Percentiles rank a stretch among this genome's conserved stretches.
Conservation (phyloP, 2,797 vertebrate species). For the Dromococcyx pavoninus region DNA sequence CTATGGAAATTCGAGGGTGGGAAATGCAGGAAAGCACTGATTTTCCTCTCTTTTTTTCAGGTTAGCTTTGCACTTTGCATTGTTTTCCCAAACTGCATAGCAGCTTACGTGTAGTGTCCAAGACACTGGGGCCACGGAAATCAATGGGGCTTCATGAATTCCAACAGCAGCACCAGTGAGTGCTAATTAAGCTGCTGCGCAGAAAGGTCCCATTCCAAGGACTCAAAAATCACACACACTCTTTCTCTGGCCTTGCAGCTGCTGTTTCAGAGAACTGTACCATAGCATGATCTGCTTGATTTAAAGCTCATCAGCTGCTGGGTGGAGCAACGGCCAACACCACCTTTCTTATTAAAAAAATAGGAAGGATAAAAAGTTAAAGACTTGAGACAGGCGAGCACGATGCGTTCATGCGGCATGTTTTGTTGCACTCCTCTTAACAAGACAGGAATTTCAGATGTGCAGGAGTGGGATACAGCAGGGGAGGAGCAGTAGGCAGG, state of each 20-base stretch:
- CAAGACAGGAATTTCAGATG: slow-evolving; percentile 33
- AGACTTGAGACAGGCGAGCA: slow-evolving; percentile 17
- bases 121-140: slow-evolving; percentile 48
- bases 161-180: slow-evolving; percentile 51
- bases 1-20: slow-evolving; percentile 11
- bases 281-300: not conserved
- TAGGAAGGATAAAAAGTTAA: slow-evolving; percentile 39
- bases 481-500: not conserved
- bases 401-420: slow-evolving; percentile 2
- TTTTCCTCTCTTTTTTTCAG: slow-evolving; percentile 18
- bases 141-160: slow-evolving; percentile 27
- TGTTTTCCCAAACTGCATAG: slow-evolving; percentile 62
- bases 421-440: slow-evolving; percentile 33
- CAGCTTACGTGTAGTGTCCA: slow-evolving; percentile 52
- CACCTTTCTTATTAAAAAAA: slow-evolving; percentile 53
- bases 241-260: not conserved
- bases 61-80: slow-evolving; percentile 26
- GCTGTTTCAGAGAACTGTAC: not conserved
- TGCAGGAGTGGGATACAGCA: slow-evolving; percentile 3
- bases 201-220: slow-evolving; percentile 1
- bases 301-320: slow-evolving; percentile 40
- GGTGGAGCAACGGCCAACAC: slow-evolving; percentile 5
- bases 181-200: slow-evolving; percentile 40
- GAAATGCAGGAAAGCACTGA: slow-evolving; percentile 44
- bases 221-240: not conserved